Evolutionary conservation across 2,888 invertebrate species (phyloP), one percentile per base, ranked within the genome.

Genomic region (Sycophila texana): DNA sequence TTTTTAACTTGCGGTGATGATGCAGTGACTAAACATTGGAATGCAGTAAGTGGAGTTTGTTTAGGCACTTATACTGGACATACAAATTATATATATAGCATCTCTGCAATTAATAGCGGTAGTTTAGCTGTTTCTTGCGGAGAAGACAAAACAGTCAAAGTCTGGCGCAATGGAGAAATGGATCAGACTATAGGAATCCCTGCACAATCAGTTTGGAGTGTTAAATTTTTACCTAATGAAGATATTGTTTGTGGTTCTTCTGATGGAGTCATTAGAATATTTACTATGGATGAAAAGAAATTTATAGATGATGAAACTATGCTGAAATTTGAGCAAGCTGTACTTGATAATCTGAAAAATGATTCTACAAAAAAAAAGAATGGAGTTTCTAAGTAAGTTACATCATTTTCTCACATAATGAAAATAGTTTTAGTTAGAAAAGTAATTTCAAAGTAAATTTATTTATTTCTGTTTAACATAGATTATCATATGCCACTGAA

Each of bases 1-100:
- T 96, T 99, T 89, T 91, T 98, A 0, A 98, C 98, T 67, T 97
- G 96, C 87, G 94, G 97, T 47, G 99, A 99, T 91, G 99, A 99
- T 92, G 96, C 96, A 0, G 93, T 95, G 0, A 93, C 99, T 60
- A 94, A 95, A 83, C 92, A 95, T 74, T 99, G 99, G 99, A 91
- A 91, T 71, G 93, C 94, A 4, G 93, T 94, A 77, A 92, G 93
- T 68, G 97, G 97, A 26, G 94, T 95, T 84, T 96, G 96, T 87
- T 89, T 96, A 5, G 93, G 94, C 71, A 94, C 94, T 74, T 94
- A 94, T 85, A 94, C 93, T 88, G 97, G 97, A 0, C 98, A 98
- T 90, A 93, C 94, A 57, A 97, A 96, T 91, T 98, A 96, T 89
- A 95, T 98, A 84, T 98, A 98, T 89, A 93, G 88, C 47, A 86